Evolutionary conservation across 2,797 vertebrate species (phyloP).

Genomic region (Leptatherina wallacei): DNA sequence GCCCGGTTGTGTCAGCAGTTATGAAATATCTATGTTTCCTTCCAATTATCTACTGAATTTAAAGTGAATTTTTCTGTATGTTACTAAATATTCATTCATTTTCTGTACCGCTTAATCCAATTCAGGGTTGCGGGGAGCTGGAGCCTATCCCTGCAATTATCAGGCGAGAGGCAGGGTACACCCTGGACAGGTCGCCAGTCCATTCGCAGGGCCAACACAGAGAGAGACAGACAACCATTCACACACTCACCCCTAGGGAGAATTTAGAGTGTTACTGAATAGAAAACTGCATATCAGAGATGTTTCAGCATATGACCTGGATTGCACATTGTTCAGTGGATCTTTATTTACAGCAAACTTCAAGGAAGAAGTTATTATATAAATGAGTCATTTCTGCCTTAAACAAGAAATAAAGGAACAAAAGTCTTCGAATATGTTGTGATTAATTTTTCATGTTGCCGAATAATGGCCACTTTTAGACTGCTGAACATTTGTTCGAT

Average conservation of each 20-base stretch:
- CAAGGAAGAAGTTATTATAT: not conserved
- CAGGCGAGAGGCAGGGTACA: too few species aligned
- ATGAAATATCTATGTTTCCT: not conserved
- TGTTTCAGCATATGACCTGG: not conserved
- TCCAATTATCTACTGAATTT: not conserved
- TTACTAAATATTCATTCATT: too few species aligned
- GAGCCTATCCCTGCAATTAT: too few species aligned
- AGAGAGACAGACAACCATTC: too few species aligned
- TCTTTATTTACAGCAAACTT: not conserved
- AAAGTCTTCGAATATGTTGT: not conserved
- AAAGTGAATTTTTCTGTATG: not conserved
- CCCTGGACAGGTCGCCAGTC: too few species aligned
- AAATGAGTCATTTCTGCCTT: not conserved
- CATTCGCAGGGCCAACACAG: too few species aligned
- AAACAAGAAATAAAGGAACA: not conserved
- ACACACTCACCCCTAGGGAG: too few species aligned
- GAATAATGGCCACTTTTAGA: not conserved
- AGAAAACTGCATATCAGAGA: too few species aligned
- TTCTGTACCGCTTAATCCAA: too few species aligned
- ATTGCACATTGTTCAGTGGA: not conserved
- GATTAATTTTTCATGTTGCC: not conserved
- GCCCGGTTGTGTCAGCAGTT: not conserved
- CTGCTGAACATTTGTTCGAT: not conserved
- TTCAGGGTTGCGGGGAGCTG: too few species aligned
- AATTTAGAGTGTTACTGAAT: not conserved